Percentiles rank a stretch among this genome's conserved stretches.
Evolutionary conservation across 2,888 invertebrate genomes (phyloP).

Genomic region (Drosophila birchii): DNA sequence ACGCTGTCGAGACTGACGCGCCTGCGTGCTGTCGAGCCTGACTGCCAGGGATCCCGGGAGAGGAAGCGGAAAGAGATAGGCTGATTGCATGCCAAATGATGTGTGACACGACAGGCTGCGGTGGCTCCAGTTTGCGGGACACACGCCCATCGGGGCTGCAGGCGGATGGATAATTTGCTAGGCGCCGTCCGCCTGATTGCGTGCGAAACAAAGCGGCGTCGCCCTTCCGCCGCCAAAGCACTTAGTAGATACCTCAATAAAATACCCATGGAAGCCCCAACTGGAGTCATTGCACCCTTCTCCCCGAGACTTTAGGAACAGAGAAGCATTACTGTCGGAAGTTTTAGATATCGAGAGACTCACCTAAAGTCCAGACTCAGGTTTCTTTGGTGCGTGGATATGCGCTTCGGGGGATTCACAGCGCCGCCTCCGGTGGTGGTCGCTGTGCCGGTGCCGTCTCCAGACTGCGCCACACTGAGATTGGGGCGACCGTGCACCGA

Average conservation of each 20-base stretch:
- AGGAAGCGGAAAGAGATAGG: not conserved
- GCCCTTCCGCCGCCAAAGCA: constrained; percentile 44
- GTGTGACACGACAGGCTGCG: constrained; percentile 62
- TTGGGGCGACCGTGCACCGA: constrained; percentile 84
- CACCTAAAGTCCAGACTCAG: constrained; percentile 95
- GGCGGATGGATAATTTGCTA: constrained; percentile 5
- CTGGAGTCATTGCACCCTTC: constrained; percentile 14
- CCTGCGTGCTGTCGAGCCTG: constrained; percentile 43
- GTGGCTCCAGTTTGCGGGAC: constrained; percentile 46
- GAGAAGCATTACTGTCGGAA: not conserved
- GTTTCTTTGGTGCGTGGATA: constrained; percentile 91
- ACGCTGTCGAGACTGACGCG: constrained; percentile 30
- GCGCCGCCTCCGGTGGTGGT: constrained; percentile 41
- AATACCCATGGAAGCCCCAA: not conserved
- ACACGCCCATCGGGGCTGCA: constrained; percentile 20
- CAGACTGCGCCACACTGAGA: constrained; percentile 66
- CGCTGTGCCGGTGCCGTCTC: constrained; percentile 32
- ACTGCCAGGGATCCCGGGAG: constrained; percentile 4
- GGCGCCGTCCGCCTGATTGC: constrained; percentile 27
- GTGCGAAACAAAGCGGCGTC: constrained; percentile 50
- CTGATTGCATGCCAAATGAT: constrained; percentile 53
- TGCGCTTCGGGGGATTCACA: constrained; percentile 81
- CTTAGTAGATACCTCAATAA: not conserved
- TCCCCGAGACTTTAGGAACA: not conserved
- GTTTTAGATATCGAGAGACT: constrained; percentile 44